phyloP scores from a whole-genome alignment of 2,888 invertebrate genomes.

The Drosophila birchii region DNA sequence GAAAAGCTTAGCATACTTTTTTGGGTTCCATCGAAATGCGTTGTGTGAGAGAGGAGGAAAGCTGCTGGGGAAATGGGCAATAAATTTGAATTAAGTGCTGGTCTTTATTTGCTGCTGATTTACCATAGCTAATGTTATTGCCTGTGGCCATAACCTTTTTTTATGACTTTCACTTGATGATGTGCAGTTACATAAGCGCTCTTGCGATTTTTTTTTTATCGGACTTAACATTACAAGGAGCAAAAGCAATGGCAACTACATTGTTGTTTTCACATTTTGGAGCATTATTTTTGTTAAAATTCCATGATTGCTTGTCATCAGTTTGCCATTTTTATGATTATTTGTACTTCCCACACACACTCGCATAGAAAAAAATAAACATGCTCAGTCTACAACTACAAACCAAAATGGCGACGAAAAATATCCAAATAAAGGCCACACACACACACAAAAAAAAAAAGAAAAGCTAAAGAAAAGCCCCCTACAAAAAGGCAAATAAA shows the following conservation, averaged over 20 bases:
- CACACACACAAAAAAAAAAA: conserved; percentile 2
- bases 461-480: conserved; percentile 5
- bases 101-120: conserved; percentile 49
- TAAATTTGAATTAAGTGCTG: conserved; percentile 68
- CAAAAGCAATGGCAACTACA: conserved; percentile 7
- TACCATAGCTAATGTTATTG: conserved; percentile 38
- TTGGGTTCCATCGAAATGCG: conserved; percentile 9
- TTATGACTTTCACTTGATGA: conserved; percentile 34
- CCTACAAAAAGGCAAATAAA: conserved; percentile 19
- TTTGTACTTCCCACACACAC: conserved; percentile 6
- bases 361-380: neutral
- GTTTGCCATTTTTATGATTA: conserved; percentile 32
- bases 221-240: neutral
- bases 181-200: conserved; percentile 25
- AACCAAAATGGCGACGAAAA: conserved; percentile 49
- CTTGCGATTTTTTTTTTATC: conserved; percentile 12
- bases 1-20: conserved; percentile 31
- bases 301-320: conserved; percentile 36
- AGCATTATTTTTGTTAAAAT: conserved; percentile 7
- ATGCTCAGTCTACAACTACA: conserved; percentile 16
- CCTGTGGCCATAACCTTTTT: conserved; percentile 35
- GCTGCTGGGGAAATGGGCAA: conserved; percentile 45
- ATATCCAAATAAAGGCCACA: conserved; percentile 18
- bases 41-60: neutral
- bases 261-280: neutral